phyloP scores from a whole-genome alignment of 2,888 invertebrate species.

The Sthenelais limicola region DNA sequence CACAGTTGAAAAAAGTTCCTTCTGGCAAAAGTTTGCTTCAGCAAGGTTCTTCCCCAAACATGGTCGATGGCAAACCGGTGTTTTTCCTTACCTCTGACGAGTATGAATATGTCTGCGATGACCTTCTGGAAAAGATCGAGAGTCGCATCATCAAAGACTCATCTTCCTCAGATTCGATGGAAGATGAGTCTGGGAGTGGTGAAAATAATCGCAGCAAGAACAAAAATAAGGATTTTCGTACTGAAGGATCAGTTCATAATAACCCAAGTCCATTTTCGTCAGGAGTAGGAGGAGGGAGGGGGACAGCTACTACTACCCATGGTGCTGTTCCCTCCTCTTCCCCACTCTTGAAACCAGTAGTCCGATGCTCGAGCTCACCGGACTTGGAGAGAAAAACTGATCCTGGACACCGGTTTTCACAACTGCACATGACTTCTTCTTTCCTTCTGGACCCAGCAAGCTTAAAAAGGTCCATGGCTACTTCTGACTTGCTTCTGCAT shows the following conservation, averaged over 20 bases:
- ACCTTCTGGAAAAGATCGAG: conserved; percentile 15
- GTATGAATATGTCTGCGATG: conserved; percentile 26
- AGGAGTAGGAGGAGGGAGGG: background rate
- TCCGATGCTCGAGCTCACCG: conserved; percentile 23
- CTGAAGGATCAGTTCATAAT: conserved; percentile 30
- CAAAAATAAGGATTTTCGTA: conserved; percentile 37
- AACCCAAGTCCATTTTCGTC: conserved; percentile 32
- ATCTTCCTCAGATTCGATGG: conserved; percentile 28
- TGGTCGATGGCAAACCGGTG: conserved; percentile 28
- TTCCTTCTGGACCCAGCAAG: conserved; percentile 1
- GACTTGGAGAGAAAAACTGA: conserved; percentile 33
- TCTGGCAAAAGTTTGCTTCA: no score
- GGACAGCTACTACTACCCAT: background rate
- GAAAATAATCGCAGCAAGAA: no score
- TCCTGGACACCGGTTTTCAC: conserved; percentile 27
- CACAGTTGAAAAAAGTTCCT: no score
- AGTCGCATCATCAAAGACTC: conserved; percentile 35
- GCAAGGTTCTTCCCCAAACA: conserved; percentile 4
- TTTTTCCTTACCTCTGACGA: conserved; percentile 31
- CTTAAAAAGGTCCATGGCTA: conserved; percentile 19
- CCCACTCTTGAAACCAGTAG: no score
- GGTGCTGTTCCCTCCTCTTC: no score
- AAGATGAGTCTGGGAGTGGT: conserved; percentile 32
- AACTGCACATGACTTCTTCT: conserved; percentile 9
- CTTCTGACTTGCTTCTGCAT: conserved; percentile 20